phyloP scores from a whole-genome alignment of 2,113 vertebrate species.

The Grantiella picta region DNA sequence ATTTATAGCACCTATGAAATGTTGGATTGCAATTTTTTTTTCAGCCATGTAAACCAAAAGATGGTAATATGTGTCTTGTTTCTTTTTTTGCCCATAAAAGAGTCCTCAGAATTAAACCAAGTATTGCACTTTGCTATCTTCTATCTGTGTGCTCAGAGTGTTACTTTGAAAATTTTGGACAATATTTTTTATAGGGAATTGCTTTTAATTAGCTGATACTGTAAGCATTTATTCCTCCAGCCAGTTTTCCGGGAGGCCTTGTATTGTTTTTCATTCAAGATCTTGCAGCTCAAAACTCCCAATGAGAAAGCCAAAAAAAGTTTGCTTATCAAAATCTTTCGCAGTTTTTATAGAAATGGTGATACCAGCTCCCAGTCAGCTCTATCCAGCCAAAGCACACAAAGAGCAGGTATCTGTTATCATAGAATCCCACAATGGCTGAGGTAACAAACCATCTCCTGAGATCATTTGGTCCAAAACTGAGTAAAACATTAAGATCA shows the following conservation, averaged over 20 bases:
- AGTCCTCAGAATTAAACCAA: neutral
- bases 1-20: neutral
- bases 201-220: neutral
- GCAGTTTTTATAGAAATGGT: neutral
- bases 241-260: neutral
- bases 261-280: neutral
- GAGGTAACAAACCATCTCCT: neutral
- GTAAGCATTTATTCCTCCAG: neutral
- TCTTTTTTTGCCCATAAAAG: neutral
- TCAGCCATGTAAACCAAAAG: neutral
- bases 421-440: neutral
- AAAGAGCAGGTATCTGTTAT: neutral
- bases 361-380: neutral
- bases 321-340: neutral
- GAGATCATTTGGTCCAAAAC: neutral
- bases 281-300: neutral
- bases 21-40: neutral
- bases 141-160: neutral
- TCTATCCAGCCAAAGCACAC: neutral
- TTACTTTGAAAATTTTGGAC: neutral
- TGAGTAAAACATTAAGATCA: neutral
- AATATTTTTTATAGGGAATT: neutral
- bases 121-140: neutral
- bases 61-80: neutral
- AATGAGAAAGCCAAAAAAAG: rapidly evolving